These are phyloP conservation scores for Drosophila orena DNA, from an alignment of 1,140 invertebrate genomes.

Conservation along the genomic window DNA sequence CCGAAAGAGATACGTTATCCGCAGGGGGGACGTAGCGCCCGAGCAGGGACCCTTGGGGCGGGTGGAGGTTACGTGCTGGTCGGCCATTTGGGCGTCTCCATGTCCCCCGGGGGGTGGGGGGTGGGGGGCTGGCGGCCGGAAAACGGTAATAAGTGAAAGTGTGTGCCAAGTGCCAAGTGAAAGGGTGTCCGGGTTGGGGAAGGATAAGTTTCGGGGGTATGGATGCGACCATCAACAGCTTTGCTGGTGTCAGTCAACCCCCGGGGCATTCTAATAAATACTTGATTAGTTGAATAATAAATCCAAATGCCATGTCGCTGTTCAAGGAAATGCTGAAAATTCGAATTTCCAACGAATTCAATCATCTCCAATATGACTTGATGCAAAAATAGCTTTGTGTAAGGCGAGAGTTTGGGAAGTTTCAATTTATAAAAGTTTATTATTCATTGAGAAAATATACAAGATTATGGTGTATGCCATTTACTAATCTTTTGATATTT, in stretches of 20 bases:
- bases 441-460: too few relatives aligned
- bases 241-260: constrained; percentile 60
- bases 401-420: not conserved
- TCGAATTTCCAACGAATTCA: constrained; percentile 36
- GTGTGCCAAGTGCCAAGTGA: constrained; percentile 58
- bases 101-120: constrained; percentile 54
- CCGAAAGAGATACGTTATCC: constrained; percentile 43
- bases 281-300: constrained; percentile 76
- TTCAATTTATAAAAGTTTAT: too few relatives aligned
- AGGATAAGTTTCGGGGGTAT: not conserved
- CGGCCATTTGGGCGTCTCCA: constrained; percentile 58
- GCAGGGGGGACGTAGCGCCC: constrained; percentile 18
- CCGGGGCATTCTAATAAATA: constrained; percentile 65
- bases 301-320: constrained; percentile 72
- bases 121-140: constrained; percentile 1
- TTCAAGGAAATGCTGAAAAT: constrained; percentile 40
- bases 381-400: too few relatives aligned
- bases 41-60: constrained; percentile 3
- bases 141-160: constrained; percentile 71
- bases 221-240: not conserved
- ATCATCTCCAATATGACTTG: constrained; percentile 13
- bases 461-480: too few relatives aligned
- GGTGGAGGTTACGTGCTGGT: constrained; percentile 56
- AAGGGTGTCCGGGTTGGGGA: constrained; percentile 24
- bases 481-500: too few relatives aligned